Evolutionary conservation across 2,888 invertebrate species (phyloP).

Genomic region (Belgica antarctica): DNA sequence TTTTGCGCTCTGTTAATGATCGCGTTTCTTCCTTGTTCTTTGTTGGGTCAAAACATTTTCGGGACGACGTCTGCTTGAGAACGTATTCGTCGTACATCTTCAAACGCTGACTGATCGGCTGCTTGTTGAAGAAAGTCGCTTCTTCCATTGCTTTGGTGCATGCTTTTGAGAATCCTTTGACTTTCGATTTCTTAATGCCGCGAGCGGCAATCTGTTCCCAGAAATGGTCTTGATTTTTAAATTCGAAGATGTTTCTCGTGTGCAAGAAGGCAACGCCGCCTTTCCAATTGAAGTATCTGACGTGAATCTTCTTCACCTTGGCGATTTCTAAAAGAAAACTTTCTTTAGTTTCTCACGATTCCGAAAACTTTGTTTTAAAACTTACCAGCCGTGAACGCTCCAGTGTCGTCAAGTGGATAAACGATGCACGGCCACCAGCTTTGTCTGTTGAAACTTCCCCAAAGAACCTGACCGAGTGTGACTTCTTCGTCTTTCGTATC

Average conservation of each 20-base stretch:
- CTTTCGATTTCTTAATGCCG: not conserved
- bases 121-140: not conserved
- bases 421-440: slow-evolving; percentile 29
- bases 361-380: too few relatives aligned
- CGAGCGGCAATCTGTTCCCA: slow-evolving; percentile 11
- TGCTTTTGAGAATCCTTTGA: slow-evolving; percentile 5
- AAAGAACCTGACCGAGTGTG: not conserved
- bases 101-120: slow-evolving; percentile 18
- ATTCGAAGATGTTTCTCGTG: slow-evolving; percentile 11
- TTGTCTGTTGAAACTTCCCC: slow-evolving; percentile 10
- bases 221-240: not conserved
- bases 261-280: not conserved
- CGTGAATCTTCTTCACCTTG: too few relatives aligned
- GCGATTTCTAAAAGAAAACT: not conserved
- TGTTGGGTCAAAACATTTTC: too few relatives aligned
- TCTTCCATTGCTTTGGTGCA: slow-evolving; percentile 24
- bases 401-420: slow-evolving; percentile 5
- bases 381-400: too few relatives aligned
- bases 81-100: not conserved
- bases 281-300: slow-evolving; percentile 27
- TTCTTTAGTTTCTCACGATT: not conserved
- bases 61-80: not conserved
- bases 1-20: not conserved
- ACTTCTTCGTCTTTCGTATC: not conserved
- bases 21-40: not conserved